Evolutionary conservation across 2,888 invertebrate genomes (phyloP), one percentile per base, ranked within the genome.

Genomic region (Sesia bembeciformis): DNA sequence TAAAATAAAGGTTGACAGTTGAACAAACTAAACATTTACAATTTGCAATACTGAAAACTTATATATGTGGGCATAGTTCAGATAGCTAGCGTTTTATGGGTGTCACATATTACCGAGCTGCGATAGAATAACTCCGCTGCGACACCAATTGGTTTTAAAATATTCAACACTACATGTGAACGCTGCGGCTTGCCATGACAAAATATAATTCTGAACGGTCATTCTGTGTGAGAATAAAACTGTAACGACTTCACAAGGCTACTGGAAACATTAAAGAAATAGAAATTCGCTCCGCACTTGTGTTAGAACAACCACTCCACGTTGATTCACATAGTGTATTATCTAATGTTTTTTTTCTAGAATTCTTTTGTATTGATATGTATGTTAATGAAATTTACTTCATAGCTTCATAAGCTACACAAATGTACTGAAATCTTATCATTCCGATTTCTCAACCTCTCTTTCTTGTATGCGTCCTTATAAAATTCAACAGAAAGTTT

Each of bases 111-210:
- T n/a, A 23, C 46, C 46, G 8, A 5, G 46, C 23, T 8, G n/a
- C 46, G n/a, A 46, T 46, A 46, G 8, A 46, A 46, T 46, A 43
- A 7, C 5, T n/a, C 7, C 46, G 23, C 8, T 46, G 46, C 8
- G 8, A 46, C 46, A 46, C 46, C 46, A 63, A 63, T 66, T 62
- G 62, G 63, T 64, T 68, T 64, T 62, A 67, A 68, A 68, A 67
- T 68, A 68, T 66, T 68, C 60, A 59, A 63, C 60, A 58, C 59
- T 61, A 63, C 60, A 62, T 58, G 62, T 65, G 61, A 65, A 69
- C 64, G 62, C 59, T 60, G 59, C 56, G 41, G 54, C 56, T 60
- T 61, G 57, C 55, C 61, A 59, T 58, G 62, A 61, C 59, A 57
- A 57, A 52, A 59, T 54, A 58, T 58, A 59, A 60, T 61, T 57